Conservation (phyloP, 2,113 vertebrate species). For the Pelobates fuscus region DNA sequence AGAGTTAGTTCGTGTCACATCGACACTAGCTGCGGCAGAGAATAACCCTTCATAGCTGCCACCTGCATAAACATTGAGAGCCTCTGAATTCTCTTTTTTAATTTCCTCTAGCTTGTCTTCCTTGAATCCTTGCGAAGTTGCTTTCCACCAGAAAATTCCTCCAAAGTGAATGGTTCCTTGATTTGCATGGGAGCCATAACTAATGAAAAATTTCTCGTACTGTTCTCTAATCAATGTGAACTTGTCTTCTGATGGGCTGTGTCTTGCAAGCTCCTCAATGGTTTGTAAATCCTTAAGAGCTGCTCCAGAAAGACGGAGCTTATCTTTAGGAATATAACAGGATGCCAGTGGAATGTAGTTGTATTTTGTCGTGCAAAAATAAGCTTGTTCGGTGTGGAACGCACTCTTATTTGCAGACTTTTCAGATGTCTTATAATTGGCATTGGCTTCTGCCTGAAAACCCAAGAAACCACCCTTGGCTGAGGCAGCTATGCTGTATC, state of each 20-base stretch:
- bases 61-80: not conserved
- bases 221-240: not conserved
- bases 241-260: not conserved
- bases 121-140: conserved; percentile 53
- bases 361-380: conserved; percentile 56
- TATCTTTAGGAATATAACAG: conserved; percentile 55
- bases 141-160: conserved; percentile 70
- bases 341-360: conserved; percentile 64
- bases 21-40: rapidly evolving
- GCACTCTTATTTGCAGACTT: not conserved
- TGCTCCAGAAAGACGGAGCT: conserved; percentile 56
- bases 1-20: not conserved
- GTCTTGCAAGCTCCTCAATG: conserved; percentile 52
- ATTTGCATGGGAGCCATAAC: conserved; percentile 64
- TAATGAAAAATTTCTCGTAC: conserved; percentile 57
- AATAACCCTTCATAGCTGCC: not conserved
- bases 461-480: conserved; percentile 15
- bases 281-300: conserved; percentile 59
- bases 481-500: conserved; percentile 48
- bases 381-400: conserved; percentile 41
- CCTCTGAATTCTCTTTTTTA: conserved; percentile 36
- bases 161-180: conserved; percentile 67
- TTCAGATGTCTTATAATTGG: conserved; percentile 1
- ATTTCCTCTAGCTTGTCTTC: conserved; percentile 44
- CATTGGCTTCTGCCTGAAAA: not conserved